A percentile compares a stretch with the other conserved stretches of the same genome.
Conservation (phyloP, 2,113 vertebrate genomes). For the Oryzias celebensis region DNA sequence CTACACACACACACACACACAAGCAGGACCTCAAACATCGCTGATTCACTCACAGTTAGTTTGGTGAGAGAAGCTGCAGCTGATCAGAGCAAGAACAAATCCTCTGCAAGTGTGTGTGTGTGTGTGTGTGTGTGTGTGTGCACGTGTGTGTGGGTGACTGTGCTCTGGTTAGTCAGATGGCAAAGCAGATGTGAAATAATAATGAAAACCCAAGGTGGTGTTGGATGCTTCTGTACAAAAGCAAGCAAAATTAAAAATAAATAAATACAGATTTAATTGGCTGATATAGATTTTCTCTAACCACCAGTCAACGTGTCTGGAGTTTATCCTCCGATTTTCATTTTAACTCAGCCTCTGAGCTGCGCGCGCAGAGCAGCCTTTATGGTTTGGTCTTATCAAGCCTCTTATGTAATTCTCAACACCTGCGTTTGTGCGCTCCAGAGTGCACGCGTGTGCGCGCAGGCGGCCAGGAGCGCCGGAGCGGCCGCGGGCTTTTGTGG, state of each 20-base stretch:
- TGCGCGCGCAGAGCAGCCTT: constrained; percentile 5
- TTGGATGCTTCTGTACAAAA: constrained; percentile 50
- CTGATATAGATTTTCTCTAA: constrained; percentile 39
- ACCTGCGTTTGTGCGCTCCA: constrained; percentile 17
- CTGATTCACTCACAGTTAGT: constrained; percentile 40
- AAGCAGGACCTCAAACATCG: constrained; percentile 17
- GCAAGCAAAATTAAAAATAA: constrained; percentile 20
- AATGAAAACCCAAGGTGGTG: constrained; percentile 61
- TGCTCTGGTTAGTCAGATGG: constrained; percentile 56
- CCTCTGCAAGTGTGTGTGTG: constrained; percentile 7
- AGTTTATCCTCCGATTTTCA: constrained; percentile 42
- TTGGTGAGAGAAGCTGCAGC: constrained; percentile 34
- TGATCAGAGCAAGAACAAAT: constrained; percentile 29
- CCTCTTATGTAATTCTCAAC: constrained; percentile 40
- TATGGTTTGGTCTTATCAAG: constrained; percentile 39
- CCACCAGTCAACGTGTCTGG: constrained; percentile 45
- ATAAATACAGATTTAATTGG: constrained; percentile 12
- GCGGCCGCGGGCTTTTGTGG: constrained; percentile 28
- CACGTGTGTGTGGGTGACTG: constrained; percentile 1
- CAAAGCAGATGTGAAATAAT: constrained; percentile 66
- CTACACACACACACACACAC: constrained; percentile 10
- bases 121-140: constrained; percentile 6
- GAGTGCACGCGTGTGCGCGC: constrained; percentile 16
- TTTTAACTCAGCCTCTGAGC: constrained; percentile 30
- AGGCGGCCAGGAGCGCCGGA: constrained; percentile 25